Evolutionary conservation across 2,888 invertebrate genomes (phyloP), one percentile per base, ranked within the genome.

Genomic region (Lasiommata megera): DNA sequence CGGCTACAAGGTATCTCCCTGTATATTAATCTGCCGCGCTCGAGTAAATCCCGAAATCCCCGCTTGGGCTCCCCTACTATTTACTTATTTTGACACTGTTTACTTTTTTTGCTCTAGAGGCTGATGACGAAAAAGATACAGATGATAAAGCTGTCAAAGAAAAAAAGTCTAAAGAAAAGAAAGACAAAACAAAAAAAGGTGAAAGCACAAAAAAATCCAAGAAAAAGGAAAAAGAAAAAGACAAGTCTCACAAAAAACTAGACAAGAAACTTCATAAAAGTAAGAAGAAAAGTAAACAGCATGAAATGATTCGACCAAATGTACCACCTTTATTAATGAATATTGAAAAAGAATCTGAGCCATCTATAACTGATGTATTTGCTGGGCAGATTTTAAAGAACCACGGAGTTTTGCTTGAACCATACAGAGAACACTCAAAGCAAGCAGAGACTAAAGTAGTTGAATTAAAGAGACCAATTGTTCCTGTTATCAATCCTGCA

Each of bases 311-410:
- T 61, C 78, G 88, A 12, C 90, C 90, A 0, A 90, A 89, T 65
- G 76, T 90, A 60, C 91, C 91, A 16, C 91, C 89, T 0, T 67
- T 91, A 34, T 74, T 89, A 0, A 89, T 89, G 88, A 89, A 88
- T 58, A 86, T 88, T 60, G 88, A 88, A 58, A 91, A 89, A 61
- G 81, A 84, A 55, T 85, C 90, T 3, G 88, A 92, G 54, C 89
- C 90, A 2, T 93, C 93, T 9, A 93, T 93, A 34, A 93, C 93
- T 0, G 93, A 93, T 76, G 92, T 93, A 0, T 93, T 93, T 74
- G 93, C 93, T 7, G 93, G 92, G n/a, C 93, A 93, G 66, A 89
- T 93, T 50, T 76, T 93, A 17, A 91, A 91, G 61, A 87, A 87
- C 60, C 91, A 91, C 72, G 91, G 91, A 0, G 82, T 89, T 16